These are phyloP conservation scores for Drosophila tripunctata DNA, from an alignment of 2,888 invertebrate genomes.

Conservation along the genomic window DNA sequence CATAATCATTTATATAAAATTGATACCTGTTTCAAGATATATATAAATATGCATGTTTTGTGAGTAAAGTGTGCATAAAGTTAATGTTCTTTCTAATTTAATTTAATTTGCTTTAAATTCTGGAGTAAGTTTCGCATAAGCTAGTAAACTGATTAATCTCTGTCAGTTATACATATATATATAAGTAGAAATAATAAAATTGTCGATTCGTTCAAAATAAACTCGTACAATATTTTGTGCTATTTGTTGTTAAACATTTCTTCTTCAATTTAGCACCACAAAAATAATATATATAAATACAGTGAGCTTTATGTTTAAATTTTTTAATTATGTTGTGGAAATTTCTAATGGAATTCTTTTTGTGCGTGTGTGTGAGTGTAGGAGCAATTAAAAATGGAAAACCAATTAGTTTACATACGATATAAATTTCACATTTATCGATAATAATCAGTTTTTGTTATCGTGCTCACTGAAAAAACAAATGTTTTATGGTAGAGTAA, in stretches of 20 bases:
- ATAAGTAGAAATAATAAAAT: slow-evolving; percentile 44
- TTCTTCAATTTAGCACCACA: slow-evolving; percentile 56
- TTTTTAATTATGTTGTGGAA: slow-evolving; percentile 43
- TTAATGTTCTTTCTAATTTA: neutral
- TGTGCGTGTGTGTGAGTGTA: slow-evolving; percentile 44
- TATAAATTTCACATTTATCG: slow-evolving; percentile 43
- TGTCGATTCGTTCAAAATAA: slow-evolving; percentile 32
- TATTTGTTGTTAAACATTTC: slow-evolving; percentile 22
- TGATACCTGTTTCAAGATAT: slow-evolving; percentile 3
- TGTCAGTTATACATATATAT: slow-evolving; percentile 27
- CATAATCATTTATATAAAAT: slow-evolving; percentile 26
- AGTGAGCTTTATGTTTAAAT: slow-evolving; percentile 42
- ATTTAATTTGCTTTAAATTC: slow-evolving; percentile 20
- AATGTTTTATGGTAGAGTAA: no score
- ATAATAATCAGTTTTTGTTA: slow-evolving; percentile 41
- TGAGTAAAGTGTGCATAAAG: slow-evolving; percentile 24
- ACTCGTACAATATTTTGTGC: slow-evolving; percentile 50
- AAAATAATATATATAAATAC: slow-evolving; percentile 51
- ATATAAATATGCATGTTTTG: no score
- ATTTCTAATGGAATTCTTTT: slow-evolving; percentile 72
- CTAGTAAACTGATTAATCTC: slow-evolving; percentile 39
- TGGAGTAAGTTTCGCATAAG: slow-evolving; percentile 41
- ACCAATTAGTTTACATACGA: slow-evolving; percentile 19
- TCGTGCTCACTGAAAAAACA: slow-evolving; percentile 65
- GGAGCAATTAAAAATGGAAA: slow-evolving; percentile 24